Evolutionary conservation across 2,113 vertebrate genomes (phyloP).

Genomic region (Tringa solitaria): DNA sequence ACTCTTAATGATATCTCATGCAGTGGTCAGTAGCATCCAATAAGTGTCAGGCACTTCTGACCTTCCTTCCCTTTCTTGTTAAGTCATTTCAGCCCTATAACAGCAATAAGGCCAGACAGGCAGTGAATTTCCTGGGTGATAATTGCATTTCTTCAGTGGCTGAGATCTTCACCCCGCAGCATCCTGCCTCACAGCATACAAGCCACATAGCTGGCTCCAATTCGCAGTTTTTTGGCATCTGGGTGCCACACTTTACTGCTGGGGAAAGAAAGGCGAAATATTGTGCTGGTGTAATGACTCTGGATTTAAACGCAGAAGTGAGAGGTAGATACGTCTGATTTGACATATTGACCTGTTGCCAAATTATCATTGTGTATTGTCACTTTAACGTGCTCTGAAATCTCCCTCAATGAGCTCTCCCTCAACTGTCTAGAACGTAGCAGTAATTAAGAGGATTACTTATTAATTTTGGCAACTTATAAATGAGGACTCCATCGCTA

Average conservation of each 20-base stretch:
- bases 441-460: neutral
- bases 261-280: neutral
- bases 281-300: neutral
- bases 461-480: neutral
- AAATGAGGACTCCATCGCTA: neutral
- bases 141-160: conserved; percentile 1
- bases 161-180: neutral
- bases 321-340: neutral
- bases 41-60: conserved; percentile 6
- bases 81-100: conserved; percentile 11
- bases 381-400: neutral
- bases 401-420: neutral
- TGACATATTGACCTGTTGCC: neutral
- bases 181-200: neutral
- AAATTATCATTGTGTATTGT: neutral
- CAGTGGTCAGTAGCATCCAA: neutral
- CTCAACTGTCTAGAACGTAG: neutral
- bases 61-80: conserved; percentile 14
- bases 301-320: neutral
- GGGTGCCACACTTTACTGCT: neutral
- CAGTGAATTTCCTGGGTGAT: conserved; percentile 26
- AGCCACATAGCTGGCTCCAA: neutral
- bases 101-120: neutral
- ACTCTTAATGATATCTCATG: conserved; percentile 16
- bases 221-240: neutral